Evolutionary conservation across 1,140 invertebrate genomes (phyloP).

Genomic region (Saccostrea glomerata): DNA sequence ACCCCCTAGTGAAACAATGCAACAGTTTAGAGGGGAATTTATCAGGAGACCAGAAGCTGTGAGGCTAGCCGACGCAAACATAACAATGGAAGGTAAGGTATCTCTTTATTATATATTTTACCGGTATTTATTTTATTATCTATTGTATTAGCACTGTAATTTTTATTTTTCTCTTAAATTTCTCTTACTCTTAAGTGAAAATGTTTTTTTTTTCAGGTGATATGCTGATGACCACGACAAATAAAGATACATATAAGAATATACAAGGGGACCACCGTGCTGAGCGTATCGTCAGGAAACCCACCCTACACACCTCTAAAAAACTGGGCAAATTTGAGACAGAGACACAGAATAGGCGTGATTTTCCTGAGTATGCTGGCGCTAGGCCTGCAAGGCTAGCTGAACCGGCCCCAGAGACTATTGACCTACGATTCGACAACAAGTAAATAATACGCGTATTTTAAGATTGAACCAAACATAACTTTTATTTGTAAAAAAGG

Average conservation of each 20-base stretch:
- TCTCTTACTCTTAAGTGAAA: neutral
- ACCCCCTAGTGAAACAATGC: constrained; percentile 64
- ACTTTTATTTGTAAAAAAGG: too few relatives aligned
- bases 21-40: constrained; percentile 66
- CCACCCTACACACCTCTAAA: constrained; percentile 55
- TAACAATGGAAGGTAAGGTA: constrained; percentile 72
- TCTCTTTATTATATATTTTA: neutral
- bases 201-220: constrained; percentile 59
- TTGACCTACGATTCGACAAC: constrained; percentile 74
- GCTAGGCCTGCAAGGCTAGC: constrained; percentile 66
- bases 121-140: too few relatives aligned
- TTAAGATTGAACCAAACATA: too few relatives aligned
- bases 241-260: constrained; percentile 69
- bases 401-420: constrained; percentile 70
- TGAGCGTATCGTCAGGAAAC: constrained; percentile 59
- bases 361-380: constrained; percentile 67
- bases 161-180: too few relatives aligned
- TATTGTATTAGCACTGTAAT: too few relatives aligned
- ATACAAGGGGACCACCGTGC: constrained; percentile 68
- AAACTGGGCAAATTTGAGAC: constrained; percentile 65
- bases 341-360: constrained; percentile 68
- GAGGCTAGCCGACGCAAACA: constrained; percentile 63
- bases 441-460: constrained; percentile 61
- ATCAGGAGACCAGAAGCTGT: constrained; percentile 60
- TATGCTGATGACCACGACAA: constrained; percentile 68